phyloP scores from a whole-genome alignment of 2,888 invertebrate genomes.

The Sericinus montela region DNA sequence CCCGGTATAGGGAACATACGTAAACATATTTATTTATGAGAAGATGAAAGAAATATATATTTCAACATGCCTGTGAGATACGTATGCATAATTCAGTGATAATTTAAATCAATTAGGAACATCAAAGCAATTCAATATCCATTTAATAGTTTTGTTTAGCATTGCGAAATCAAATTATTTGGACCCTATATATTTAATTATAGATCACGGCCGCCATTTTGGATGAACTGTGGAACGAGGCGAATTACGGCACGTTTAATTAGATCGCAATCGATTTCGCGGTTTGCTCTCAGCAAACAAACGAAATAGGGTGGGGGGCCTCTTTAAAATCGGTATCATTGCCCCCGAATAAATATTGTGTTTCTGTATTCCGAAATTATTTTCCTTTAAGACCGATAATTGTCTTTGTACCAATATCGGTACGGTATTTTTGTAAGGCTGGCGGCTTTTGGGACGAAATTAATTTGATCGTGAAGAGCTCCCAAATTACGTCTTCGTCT shows the following conservation, averaged over 20 bases:
- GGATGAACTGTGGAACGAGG: constrained; percentile 21
- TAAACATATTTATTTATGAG: no score
- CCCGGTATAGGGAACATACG: no score
- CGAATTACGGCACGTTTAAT: constrained; percentile 35
- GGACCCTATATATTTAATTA: not conserved
- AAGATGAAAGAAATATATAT: no score
- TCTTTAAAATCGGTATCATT: constrained; percentile 20
- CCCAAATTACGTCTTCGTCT: not conserved
- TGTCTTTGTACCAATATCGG: not conserved
- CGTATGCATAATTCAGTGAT: no score
- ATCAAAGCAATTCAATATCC: not conserved
- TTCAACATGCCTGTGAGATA: no score
- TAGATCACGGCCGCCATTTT: constrained; percentile 7
- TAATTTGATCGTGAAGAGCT: not conserved
- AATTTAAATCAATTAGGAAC: no score
- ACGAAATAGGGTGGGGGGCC: constrained; percentile 19
- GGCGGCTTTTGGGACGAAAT: not conserved
- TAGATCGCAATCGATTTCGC: constrained; percentile 34
- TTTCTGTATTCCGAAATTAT: not conserved
- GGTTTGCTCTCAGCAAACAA: constrained; percentile 30
- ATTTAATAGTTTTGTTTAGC: not conserved
- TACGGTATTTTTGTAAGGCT: not conserved
- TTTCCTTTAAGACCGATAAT: not conserved
- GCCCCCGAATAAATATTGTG: not conserved
- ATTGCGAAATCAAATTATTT: constrained; percentile 2